Conservation (phyloP, 2,888 invertebrate genomes). For the Sacculina carcini region DNA sequence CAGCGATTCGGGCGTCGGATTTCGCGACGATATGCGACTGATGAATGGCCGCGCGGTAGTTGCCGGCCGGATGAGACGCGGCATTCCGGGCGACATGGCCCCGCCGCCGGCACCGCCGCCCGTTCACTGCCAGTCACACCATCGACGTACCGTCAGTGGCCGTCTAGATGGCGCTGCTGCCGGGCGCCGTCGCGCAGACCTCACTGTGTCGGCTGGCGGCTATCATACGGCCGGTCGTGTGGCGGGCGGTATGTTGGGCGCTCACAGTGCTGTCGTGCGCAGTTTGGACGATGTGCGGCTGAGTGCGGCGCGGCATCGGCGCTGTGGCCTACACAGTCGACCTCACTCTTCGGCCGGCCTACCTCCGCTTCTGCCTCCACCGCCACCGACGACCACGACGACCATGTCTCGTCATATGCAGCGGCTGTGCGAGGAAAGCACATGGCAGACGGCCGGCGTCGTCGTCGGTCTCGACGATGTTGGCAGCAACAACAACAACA, state of each 20-base stretch:
- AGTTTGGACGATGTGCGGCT: constrained; percentile 35
- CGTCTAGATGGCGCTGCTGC: too few relatives aligned
- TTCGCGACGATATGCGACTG: constrained; percentile 45
- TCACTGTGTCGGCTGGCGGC: too few relatives aligned
- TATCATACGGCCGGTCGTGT: not conserved
- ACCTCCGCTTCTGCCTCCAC: constrained; percentile 12
- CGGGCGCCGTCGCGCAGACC: too few relatives aligned
- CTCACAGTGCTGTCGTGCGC: constrained; percentile 20
- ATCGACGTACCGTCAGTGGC: not conserved
- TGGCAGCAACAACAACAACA: not conserved
- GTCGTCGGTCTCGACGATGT: not conserved
- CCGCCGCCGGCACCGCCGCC: constrained; percentile 7
- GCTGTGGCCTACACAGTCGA: constrained; percentile 6
- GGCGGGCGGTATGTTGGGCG: not conserved
- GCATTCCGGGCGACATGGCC: constrained; percentile 1
- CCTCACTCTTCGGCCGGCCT: constrained; percentile 1
- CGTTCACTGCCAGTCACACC: not conserved
- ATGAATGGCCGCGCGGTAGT: constrained; percentile 18
- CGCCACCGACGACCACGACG: constrained; percentile 11
- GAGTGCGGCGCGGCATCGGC: constrained; percentile 11
- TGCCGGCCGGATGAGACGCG: too few relatives aligned
- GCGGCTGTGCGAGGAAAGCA: not conserved
- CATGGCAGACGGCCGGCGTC: not conserved
- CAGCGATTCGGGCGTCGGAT: constrained; percentile 84
- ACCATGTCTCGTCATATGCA: not conserved